Conservation (phyloP, 2,797 vertebrate species). For the Scolopax rusticola region DNA sequence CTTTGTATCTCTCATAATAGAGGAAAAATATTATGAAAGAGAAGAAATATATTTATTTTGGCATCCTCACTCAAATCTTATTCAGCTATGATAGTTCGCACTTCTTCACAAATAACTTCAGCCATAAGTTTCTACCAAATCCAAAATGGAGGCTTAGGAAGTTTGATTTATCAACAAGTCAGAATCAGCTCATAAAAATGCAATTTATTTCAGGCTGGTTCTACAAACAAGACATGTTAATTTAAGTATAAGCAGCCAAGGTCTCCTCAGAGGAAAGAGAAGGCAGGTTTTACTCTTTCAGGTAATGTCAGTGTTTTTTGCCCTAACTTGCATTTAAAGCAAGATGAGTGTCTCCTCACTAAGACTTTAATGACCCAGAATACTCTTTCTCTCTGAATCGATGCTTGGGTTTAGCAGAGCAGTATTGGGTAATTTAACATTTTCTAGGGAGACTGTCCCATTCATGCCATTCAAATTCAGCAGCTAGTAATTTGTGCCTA, state of each 20-base stretch:
- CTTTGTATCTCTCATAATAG: background rate
- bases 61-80: background rate
- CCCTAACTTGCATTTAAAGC: background rate
- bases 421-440: background rate
- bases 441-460: background rate
- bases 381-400: background rate
- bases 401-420: background rate
- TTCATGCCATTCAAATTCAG: background rate
- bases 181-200: background rate
- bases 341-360: background rate
- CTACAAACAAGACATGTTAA: background rate
- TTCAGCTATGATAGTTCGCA: background rate
- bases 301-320: accelerated
- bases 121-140: background rate
- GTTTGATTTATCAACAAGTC: background rate
- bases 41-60: background rate
- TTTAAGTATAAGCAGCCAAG: background rate
- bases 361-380: background rate
- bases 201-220: background rate
- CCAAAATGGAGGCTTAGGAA: background rate
- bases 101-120: background rate
- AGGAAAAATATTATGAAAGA: background rate
- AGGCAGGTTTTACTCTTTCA: background rate
- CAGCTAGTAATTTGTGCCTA: background rate
- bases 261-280: background rate